A percentile compares a stretch with the other conserved stretches of the same genome.
Conservation (phyloP, 2,797 vertebrate species). For the Pyrocephalus nanus region DNA sequence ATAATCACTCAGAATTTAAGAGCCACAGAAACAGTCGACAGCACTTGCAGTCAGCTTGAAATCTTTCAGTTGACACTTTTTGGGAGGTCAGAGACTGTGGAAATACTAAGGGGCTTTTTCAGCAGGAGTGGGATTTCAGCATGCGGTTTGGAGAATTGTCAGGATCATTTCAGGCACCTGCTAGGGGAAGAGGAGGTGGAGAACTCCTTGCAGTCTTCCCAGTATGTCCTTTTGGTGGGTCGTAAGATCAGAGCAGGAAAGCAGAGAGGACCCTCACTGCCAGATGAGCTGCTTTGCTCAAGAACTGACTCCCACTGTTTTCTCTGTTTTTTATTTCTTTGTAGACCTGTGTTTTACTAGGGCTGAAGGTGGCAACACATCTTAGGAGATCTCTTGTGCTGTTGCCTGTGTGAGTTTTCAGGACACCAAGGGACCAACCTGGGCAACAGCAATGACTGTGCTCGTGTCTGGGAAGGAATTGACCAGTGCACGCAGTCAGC, state of each 20-base stretch:
- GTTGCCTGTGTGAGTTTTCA: neutral
- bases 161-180: neutral
- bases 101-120: neutral
- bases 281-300: neutral
- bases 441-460: neutral
- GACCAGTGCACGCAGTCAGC: neutral
- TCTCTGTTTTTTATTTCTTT: neutral
- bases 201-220: neutral
- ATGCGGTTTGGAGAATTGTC: neutral
- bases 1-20: neutral
- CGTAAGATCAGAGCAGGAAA: neutral
- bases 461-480: neutral
- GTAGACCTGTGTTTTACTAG: neutral
- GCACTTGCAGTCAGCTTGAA: neutral
- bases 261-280: neutral
- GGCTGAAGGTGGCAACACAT: neutral
- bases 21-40: neutral
- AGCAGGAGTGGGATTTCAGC: neutral
- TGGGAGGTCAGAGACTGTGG: neutral
- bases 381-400: accelerated
- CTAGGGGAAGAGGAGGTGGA: neutral
- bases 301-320: neutral
- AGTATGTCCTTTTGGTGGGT: neutral
- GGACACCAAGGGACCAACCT: neutral
- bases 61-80: neutral